Evolutionary conservation across 1,140 invertebrate genomes (phyloP).

Genomic region (Drosophila murphyi): DNA sequence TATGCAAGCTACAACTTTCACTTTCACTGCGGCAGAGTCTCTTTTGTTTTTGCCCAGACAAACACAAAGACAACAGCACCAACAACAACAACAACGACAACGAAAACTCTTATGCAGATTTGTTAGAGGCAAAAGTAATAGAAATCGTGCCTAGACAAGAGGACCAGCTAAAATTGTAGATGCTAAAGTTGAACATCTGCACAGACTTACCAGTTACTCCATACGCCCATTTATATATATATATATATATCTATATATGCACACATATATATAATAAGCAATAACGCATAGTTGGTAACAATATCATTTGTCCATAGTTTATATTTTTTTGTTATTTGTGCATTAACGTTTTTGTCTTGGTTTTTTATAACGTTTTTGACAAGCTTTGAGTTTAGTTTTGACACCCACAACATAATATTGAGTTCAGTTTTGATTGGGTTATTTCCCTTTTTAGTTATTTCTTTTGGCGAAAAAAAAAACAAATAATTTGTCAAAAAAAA

Average conservation of each 20-base stretch:
- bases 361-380: background rate
- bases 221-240: conserved; percentile 24
- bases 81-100: conserved; percentile 12
- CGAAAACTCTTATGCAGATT: conserved; percentile 74
- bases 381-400: conserved; percentile 10
- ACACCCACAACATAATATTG: conserved; percentile 11
- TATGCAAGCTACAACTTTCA: conserved; percentile 68
- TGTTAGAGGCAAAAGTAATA: conserved; percentile 66
- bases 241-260: conserved; percentile 18
- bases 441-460: conserved; percentile 2
- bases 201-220: conserved; percentile 1
- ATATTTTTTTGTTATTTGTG: conserved; percentile 71
- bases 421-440: background rate
- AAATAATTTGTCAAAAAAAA: conserved; percentile 11
- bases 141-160: conserved; percentile 61
- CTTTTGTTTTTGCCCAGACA: conserved; percentile 77
- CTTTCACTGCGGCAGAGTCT: conserved; percentile 68
- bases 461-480: background rate
- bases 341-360: conserved; percentile 54
- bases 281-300: conserved; percentile 12
- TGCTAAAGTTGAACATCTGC: conserved; percentile 10
- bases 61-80: conserved; percentile 27
- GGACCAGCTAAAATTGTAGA: conserved; percentile 17
- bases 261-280: conserved; percentile 9
- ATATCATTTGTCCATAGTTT: conserved; percentile 20